Base-by-base conservation (phyloP, 2,797 vertebrate genomes). In the Crenuchus spilurus region DNA sequence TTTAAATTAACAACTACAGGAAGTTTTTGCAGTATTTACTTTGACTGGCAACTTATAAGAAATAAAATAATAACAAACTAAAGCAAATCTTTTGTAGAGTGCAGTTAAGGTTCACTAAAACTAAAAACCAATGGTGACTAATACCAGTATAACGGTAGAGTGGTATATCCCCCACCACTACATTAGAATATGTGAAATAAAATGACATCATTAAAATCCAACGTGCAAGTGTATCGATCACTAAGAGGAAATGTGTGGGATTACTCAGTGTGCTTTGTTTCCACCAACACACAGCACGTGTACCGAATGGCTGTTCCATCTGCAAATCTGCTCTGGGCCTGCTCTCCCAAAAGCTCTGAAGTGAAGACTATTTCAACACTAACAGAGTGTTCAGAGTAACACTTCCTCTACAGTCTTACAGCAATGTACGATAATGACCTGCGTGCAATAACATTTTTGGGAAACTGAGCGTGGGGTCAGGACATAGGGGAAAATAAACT, bases 181-280 rank as follows among this genome's bases (percentile, higher is more conserved):
- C 35, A 10, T 37, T 10, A 37, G 35, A 37, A 4, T 4, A 37
- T 37, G 35, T 4, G 48, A 8, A 48, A 37, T 22, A 1, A 60
- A 70, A 60, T 20, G 24, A 10, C 46, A 64, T 54, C 33, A 58
- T 58, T 64, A 73, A 54, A 70, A 14, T 48, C 6, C 37, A 33
- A 51, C 33, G 13, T 61, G 48, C 22, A 52, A 52, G 57, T 75
- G 48, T 62, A 76, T 67, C 74, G 72, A 70, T 63, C 18, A 74
- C 35, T 71, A 30, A 76, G 49, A 83, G 75, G 77, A 83, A 76
- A 77, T 74, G 78, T 76, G 79, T 81, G 67, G 72, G 75, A 81
- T 74, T 76, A 70, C 77, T 62, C 77, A 81, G 71, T 51, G 65
- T 73, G 44, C 77, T 66, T 66, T 49, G 66, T 70, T 80, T 84